Evolutionary conservation across 2,113 vertebrate genomes (phyloP).

Genomic region (Aptenodytes patagonicus): DNA sequence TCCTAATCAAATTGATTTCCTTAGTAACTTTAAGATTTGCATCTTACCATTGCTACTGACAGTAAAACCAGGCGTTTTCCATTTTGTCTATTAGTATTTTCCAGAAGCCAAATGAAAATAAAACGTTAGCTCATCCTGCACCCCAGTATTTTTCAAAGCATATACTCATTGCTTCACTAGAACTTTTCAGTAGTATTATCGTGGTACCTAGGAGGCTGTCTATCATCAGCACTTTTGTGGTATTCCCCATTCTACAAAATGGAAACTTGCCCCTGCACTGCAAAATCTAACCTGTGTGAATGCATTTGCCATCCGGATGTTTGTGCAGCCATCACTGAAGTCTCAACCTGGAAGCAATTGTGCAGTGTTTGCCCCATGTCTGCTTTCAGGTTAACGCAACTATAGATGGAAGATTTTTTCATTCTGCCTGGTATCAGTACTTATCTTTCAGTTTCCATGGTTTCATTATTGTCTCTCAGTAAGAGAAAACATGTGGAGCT

Average conservation of each 20-base stretch:
- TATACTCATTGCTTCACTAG: background rate
- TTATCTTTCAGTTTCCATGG: conserved; percentile 50
- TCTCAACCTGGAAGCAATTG: background rate
- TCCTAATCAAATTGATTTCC: background rate
- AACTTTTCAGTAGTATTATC: background rate
- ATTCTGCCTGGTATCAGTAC: background rate
- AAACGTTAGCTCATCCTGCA: background rate
- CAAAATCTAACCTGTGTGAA: background rate
- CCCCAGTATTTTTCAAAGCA: background rate
- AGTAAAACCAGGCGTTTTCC: background rate
- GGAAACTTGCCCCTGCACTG: background rate
- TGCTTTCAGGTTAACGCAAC: conserved; percentile 16
- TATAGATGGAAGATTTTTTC: conserved; percentile 15
- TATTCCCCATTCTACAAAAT: background rate
- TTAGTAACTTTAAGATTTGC: background rate
- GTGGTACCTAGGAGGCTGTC: background rate
- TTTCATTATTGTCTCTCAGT: conserved; percentile 36
- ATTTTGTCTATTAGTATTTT: background rate
- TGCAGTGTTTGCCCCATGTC: background rate
- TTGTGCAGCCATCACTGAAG: background rate
- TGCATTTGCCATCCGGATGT: background rate
- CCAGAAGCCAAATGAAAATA: background rate
- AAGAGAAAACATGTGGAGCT: conserved; percentile 24
- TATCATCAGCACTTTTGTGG: background rate
- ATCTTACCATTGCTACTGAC: background rate